Evolutionary conservation across 2,888 invertebrate genomes (phyloP), one percentile per base, ranked within the genome.

Genomic region (Trypoxylon attenuatum): DNA sequence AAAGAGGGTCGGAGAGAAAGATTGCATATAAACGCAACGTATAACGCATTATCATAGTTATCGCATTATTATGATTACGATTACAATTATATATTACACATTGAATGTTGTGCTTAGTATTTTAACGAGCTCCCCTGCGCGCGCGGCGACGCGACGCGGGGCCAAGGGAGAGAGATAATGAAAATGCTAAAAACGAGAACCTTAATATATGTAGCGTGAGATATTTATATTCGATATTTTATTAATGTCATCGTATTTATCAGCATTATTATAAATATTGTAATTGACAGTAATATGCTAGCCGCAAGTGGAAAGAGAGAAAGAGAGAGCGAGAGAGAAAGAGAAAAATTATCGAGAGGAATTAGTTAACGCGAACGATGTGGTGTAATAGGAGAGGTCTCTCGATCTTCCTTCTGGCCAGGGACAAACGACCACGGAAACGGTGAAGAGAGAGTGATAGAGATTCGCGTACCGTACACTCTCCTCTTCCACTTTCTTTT

Each of bases 31-130:
- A n/a, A 33, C 33, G 33, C 33, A 43, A 69, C 45, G 50, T 70
- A 46, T 56, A 57, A 69, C 61, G 51, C 60, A 75, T 72, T 70
- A 63, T 75, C 62, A 60, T 79, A 82, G 79, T 81, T 82, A 77
- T 79, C 63, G 59, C 70, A 76, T 76, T 76, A 78, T 75, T 73
- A 78, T 65, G 59, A 69, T 69, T 70, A 71, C 52, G 39, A 69
- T 71, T 67, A 45, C 33, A 27, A 64, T 64, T 64, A 41, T 56
- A 46, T 57, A 61, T 29, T 43, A 64, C 55, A 29, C 52, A 84
- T 84, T 85, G 75, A 84, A 84, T 85, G 85, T 86, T 86, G 85
- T 86, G 83, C 76, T 84, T 84, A 71, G 80, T 81, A 77, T 78
- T 79, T 79, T 78, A 77, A 80, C 70, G 66, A 64, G 73, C 70